Base-by-base conservation (phyloP, 2,888 invertebrate genomes). In the Stegana nigrithorax region DNA sequence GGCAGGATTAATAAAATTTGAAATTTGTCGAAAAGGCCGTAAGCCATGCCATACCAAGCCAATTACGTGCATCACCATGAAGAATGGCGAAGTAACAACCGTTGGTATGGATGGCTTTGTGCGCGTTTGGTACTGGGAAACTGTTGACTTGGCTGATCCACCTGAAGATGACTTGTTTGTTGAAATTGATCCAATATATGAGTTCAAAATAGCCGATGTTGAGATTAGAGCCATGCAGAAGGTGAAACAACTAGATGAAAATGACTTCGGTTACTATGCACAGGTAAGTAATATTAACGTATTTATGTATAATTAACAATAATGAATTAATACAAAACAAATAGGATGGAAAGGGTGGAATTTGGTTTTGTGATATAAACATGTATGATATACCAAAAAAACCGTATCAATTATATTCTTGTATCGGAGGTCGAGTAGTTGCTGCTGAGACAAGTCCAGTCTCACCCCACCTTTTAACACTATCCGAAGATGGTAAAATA, bases 91-190 rank as follows among this genome's bases (percentile, higher is more conserved):
- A 67, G 81, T 86, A 21, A 84, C 82, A 59, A 85, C 86, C 0
- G 76, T 84, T 73, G 89, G 92, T 0, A 89, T 90, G 80, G 95
- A 95, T 81, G 94, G 94, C 0, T 92, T 90, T 82, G 88, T 94
- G 12, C 88, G 91, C 5, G 90, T 94, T 8, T 97, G 97, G 96
- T 94, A 93, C 85, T 96, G 95, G 88, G 94, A 95, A 72, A 92
- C 92, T 0, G 93, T 96, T n/a, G 95, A 96, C 71, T 90, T 92
- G 66, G 93, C 95, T 0, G 93, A 96, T 84, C 91, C 92, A 0
- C 90, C 92, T 0, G 94, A 95, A 72, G 92, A 93, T 5, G 91
- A 93, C 72, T 89, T 90, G 5, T 90, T 90, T 64, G 90, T 95
- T 23, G 92, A 94, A 84, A 89, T 95, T 62, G 95, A 96, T 81